Evolutionary conservation across 2,113 vertebrate genomes (phyloP).

Genomic region (Aptenodytes patagonicus): DNA sequence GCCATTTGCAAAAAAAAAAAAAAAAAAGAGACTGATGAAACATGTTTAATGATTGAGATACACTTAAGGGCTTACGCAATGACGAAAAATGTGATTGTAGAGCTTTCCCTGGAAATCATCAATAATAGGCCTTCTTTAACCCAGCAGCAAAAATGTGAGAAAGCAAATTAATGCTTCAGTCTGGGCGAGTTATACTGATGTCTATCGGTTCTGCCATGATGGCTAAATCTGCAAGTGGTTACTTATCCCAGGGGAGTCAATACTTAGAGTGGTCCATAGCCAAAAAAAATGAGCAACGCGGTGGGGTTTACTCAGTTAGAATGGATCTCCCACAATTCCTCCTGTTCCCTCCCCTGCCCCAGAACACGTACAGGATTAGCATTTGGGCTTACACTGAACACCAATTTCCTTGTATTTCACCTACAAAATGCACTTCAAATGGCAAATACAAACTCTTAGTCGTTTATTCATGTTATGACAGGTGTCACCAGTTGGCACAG

Average conservation of each 20-base stretch:
- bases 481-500: slow-evolving; percentile 14
- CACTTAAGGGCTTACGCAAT: background rate
- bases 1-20: background rate
- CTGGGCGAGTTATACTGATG: background rate
- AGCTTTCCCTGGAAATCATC: background rate
- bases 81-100: background rate
- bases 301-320: background rate
- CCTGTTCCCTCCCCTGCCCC: background rate
- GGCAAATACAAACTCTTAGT: background rate
- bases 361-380: background rate
- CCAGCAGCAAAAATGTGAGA: background rate
- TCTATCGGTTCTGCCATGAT: background rate
- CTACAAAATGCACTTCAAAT: background rate
- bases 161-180: background rate
- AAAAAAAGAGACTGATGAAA: background rate
- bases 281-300: background rate
- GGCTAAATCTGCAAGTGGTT: background rate
- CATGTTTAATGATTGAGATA: background rate
- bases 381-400: background rate
- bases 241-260: background rate
- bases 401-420: slow-evolving; percentile 10
- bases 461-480: slow-evolving; percentile 28
- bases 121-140: background rate
- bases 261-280: background rate
- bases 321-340: background rate